Evolutionary conservation across 2,113 vertebrate species (phyloP), one percentile per base, ranked within the genome.

Genomic region (Galbula dea): DNA sequence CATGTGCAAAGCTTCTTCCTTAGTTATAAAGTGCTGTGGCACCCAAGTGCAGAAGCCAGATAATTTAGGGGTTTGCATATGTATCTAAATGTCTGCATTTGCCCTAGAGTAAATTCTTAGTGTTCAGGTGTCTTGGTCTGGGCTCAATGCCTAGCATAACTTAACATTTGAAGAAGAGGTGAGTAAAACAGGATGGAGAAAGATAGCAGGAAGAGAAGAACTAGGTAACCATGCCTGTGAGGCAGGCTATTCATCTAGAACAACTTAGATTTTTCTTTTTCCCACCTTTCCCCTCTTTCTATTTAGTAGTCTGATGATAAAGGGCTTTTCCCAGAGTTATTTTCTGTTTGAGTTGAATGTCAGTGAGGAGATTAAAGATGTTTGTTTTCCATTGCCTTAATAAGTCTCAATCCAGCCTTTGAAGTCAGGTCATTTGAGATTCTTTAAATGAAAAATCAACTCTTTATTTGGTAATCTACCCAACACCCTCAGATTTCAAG

Each of bases 381-480:
- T 95, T 97, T 95, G 90, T 94, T 96, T 96, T 92, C 90, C 21
- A 0, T 76, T 92, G 87, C 77, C n/a, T 95, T 94, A 88, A 62
- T 84, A 89, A 82, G 62, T 88, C 74, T 89, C 93, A 96, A 93
- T 92, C 85, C 69, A 84, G 72, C 52, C 95, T 96, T 97, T 95
- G 85, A 96, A 88, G 81, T 87, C 74, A 73, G 85, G 88, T 94
- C 89, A 87, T 86, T 88, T 92, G 80, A 90, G 88, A 95, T 95
- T 93, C 80, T 90, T 79, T 46, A 93, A 94, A 94, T 89, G 91
- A 93, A 93, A 96, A 96, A 90, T 89, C 82, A 93, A 59, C 88
- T 89, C 83, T 95, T 93, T 94, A 93, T 95, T 93, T 86, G 90
- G 85, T 97, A 93, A 93, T 82, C 94, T 90, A 88, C 83, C 90